Percentiles rank a stretch among this genome's conserved stretches.
phyloP scores from a whole-genome alignment of 2,113 vertebrate genomes.

The Xiphophorus hellerii region DNA sequence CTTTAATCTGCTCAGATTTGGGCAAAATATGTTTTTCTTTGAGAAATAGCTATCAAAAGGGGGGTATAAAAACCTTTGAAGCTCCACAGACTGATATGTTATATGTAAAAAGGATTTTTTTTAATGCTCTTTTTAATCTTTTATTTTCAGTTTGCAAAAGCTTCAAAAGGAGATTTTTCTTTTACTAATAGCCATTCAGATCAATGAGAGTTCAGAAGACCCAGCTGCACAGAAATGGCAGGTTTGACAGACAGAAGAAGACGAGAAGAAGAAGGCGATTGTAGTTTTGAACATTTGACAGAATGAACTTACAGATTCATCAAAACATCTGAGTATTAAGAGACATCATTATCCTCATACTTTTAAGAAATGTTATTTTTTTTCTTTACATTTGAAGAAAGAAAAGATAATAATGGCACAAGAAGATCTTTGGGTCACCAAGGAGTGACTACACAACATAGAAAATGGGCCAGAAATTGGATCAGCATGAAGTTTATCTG shows the following conservation, averaged over 20 bases:
- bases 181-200: slow-evolving; percentile 30
- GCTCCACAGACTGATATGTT: slow-evolving; percentile 49
- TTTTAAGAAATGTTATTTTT: background rate
- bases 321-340: background rate
- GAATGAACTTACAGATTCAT: background rate
- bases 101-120: slow-evolving; percentile 39
- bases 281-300: background rate
- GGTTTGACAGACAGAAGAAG: background rate
- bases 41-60: slow-evolving; percentile 53
- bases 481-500: slow-evolving; percentile 34
- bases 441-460: background rate
- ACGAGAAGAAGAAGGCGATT: background rate
- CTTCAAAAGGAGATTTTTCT: slow-evolving; percentile 34
- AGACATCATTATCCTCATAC: background rate
- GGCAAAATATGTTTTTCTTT: slow-evolving; percentile 64
- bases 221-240: background rate
- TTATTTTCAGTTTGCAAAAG: slow-evolving; percentile 27
- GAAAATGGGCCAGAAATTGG: slow-evolving; percentile 46
- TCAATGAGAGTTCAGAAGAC: slow-evolving; percentile 28
- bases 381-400: background rate
- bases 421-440: background rate
- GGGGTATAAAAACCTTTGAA: slow-evolving; percentile 65
- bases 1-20: slow-evolving; percentile 73
- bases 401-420: background rate
- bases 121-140: slow-evolving; percentile 11